phyloP scores from a whole-genome alignment of 2,797 vertebrate species.

The Mormyrus hasselquistii region DNA sequence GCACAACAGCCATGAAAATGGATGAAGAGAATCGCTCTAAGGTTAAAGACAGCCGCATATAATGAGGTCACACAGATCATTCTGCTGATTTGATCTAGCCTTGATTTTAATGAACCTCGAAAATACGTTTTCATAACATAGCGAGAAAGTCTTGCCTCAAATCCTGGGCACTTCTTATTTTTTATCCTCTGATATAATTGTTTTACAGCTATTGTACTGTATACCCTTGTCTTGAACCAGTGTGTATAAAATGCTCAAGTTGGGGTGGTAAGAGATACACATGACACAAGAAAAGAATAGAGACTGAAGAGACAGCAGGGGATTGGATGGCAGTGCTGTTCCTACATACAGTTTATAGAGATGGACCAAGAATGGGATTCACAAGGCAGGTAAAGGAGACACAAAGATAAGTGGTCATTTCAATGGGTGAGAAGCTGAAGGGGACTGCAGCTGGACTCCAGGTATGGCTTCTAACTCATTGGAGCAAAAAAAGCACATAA shows the following conservation, averaged over 20 bases:
- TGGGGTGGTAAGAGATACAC: not conserved
- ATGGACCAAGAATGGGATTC: not conserved
- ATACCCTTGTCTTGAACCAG: not conserved
- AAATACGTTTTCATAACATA: not conserved
- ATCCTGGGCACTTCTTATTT: not conserved
- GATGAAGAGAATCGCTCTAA: not conserved
- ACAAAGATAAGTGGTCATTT: not conserved
- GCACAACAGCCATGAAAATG: not conserved
- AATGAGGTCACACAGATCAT: slow-evolving; percentile 22
- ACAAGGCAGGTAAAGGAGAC: not conserved
- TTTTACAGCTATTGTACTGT: not conserved
- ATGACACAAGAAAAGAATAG: not conserved
- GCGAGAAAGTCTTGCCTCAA: not conserved
- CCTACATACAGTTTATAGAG: not conserved
- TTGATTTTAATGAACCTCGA: slow-evolving; percentile 3
- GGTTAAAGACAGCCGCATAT: slow-evolving; percentile 15
- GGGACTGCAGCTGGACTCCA: not conserved
- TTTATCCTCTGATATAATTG: not conserved
- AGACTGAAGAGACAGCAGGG: not conserved
- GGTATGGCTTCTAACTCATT: not conserved
- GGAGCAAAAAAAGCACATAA: not conserved
- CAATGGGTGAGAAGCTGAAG: not conserved
- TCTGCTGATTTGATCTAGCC: not conserved
- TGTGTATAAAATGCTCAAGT: not conserved
- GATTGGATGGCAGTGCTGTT: not conserved